These are phyloP conservation scores for Diarsia brunnea DNA, from an alignment of 2,888 invertebrate species.

Conservation along the genomic window DNA sequence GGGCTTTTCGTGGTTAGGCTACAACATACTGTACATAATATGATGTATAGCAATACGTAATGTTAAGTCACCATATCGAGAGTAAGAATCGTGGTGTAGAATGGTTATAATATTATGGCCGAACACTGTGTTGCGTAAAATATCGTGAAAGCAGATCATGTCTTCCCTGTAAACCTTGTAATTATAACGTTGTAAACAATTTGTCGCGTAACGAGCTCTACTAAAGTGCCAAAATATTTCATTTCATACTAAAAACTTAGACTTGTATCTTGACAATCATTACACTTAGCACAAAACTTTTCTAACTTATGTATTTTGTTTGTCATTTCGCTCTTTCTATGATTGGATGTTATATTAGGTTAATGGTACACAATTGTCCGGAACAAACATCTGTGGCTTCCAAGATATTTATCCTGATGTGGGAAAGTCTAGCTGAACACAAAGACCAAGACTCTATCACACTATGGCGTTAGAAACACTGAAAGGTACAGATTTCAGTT, in stretches of 20 bases:
- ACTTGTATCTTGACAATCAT: conserved; percentile 47
- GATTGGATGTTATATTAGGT: conserved; percentile 20
- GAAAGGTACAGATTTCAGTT: conserved; percentile 1
- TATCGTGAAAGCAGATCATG: conserved; percentile 82
- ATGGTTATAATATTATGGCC: conserved; percentile 67
- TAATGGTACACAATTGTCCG: conserved; percentile 5
- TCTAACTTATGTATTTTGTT: conserved; percentile 13
- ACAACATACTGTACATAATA: conserved; percentile 61
- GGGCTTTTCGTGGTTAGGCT: conserved; percentile 73
- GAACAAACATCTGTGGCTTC: background rate
- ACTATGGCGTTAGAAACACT: background rate
- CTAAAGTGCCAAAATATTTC: conserved; percentile 66
- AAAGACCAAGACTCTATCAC: background rate
- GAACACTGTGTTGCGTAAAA: conserved; percentile 73
- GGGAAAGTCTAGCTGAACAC: conserved; percentile 6
- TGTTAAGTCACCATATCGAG: conserved; percentile 62
- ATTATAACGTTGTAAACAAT: conserved; percentile 69
- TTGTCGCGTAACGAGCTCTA: conserved; percentile 66
- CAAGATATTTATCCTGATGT: conserved; percentile 35
- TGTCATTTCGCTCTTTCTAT: conserved; percentile 13
- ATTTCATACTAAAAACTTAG: conserved; percentile 46
- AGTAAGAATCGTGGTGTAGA: conserved; percentile 60
- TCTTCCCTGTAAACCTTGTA: conserved; percentile 84
- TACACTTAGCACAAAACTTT: conserved; percentile 30
- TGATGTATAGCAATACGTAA: conserved; percentile 65